These are phyloP conservation scores for Nerophis lumbriciformis DNA, from an alignment of 2,113 vertebrate genomes.

Conservation along the genomic window DNA sequence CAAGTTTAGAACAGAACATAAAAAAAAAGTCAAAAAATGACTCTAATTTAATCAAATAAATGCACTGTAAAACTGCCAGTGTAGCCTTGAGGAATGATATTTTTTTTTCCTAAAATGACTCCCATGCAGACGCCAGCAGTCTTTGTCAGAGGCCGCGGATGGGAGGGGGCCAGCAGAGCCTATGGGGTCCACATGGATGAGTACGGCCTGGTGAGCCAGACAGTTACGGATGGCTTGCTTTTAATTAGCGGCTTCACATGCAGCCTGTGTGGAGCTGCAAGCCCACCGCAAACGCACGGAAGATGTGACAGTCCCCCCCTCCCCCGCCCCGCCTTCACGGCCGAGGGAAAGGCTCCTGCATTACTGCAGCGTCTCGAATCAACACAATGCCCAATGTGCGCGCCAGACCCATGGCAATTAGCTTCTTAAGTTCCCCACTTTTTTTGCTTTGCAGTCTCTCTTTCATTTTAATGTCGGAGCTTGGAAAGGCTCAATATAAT, in stretches of 20 bases:
- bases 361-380: slow-evolving; percentile 51
- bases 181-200: slow-evolving; percentile 59
- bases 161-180: slow-evolving; percentile 26
- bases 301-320: slow-evolving; percentile 57
- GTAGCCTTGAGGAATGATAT: slow-evolving; percentile 14
- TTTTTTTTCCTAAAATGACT: slow-evolving; percentile 23
- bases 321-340: slow-evolving; percentile 34
- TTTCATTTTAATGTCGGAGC: slow-evolving; percentile 65
- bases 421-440: slow-evolving; percentile 64
- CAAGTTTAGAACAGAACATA: neutral
- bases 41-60: slow-evolving; percentile 12
- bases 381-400: slow-evolving; percentile 70
- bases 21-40: neutral
- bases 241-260: slow-evolving; percentile 67
- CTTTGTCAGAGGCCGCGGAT: slow-evolving; percentile 19
- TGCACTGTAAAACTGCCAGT: slow-evolving; percentile 3
- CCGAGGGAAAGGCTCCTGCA: slow-evolving; percentile 49
- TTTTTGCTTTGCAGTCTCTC: slow-evolving; percentile 50
- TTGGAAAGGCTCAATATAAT: slow-evolving; percentile 75
- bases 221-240: slow-evolving; percentile 67
- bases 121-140: slow-evolving; percentile 24
- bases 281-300: slow-evolving; percentile 63
- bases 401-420: slow-evolving; percentile 69
- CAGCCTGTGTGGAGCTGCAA: slow-evolving; percentile 56
- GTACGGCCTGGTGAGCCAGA: slow-evolving; percentile 55